Evolutionary conservation across 2,113 vertebrate species (phyloP).

Genomic region (Hyla sarda): DNA sequence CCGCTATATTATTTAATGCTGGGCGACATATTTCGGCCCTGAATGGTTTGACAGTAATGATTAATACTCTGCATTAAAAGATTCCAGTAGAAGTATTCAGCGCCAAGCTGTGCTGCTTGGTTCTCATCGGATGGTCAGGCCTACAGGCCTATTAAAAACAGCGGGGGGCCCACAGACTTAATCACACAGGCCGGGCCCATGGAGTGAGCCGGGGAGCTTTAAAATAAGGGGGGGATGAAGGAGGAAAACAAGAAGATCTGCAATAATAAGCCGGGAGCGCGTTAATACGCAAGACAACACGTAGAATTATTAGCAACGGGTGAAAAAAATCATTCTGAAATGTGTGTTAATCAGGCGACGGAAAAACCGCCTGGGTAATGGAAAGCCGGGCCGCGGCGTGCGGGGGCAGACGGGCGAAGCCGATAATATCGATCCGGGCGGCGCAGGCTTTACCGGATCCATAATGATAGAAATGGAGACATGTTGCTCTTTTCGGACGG

Average conservation of each 20-base stretch:
- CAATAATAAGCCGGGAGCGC: constrained; percentile 29
- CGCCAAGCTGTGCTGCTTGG: constrained; percentile 74
- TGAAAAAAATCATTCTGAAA: neutral
- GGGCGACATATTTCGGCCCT: constrained; percentile 74
- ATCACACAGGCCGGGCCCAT: constrained; percentile 77
- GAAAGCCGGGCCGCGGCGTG: neutral
- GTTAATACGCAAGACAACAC: constrained; percentile 40
- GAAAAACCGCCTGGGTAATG: neutral
- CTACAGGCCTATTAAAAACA: constrained; percentile 79
- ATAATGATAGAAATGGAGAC: constrained; percentile 18
- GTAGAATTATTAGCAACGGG: neutral
- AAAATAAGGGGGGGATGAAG: constrained; percentile 57
- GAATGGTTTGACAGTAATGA: constrained; percentile 82
- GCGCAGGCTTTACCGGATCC: neutral
- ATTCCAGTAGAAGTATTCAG: constrained; percentile 79
- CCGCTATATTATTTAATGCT: constrained; percentile 72
- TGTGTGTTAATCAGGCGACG: neutral
- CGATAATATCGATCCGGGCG: constrained; percentile 17
- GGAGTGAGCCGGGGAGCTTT: constrained; percentile 69
- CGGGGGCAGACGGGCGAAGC: neutral
- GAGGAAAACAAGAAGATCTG: constrained; percentile 63
- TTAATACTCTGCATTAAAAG: constrained; percentile 86
- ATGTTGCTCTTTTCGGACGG: neutral
- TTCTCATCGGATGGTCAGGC: constrained; percentile 76
- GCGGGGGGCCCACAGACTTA: constrained; percentile 79